Base-by-base conservation (phyloP, 2,888 invertebrate species). In the Leptura quadrifasciata region DNA sequence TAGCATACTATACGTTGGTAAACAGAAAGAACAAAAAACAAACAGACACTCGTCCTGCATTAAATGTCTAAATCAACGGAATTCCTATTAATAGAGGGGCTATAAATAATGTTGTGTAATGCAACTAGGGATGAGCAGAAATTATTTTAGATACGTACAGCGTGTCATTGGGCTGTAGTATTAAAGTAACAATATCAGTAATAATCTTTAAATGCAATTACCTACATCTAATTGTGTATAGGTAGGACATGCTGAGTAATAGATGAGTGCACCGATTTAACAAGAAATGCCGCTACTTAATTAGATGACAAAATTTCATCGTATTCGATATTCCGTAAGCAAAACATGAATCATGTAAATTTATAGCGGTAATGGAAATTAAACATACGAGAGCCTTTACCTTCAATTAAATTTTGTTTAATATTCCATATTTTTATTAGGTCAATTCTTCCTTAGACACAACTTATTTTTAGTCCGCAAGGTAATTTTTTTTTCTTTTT, bases 71-170 rank as follows among this genome's bases (percentile, higher is more conserved):
- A 63, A 63, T 39, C 39, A 63, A 3, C 18, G 21, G 24, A 20
- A 63, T 63, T 39, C 15, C 20, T 63, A 63, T 15, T 63, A 63
- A 61, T 35, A 63, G 27, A 21, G 15, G 63, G 17, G 39, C 35
- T 39, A 60, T 63, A 63, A 63, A 63, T 63, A 63, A 20, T 63
- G 35, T 63, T 63, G 39, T 20, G 20, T 35, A 63, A 63, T 63
- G 39, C 63, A 35, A 10, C 63, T n/a, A 27, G 39, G 24, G 60
- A 27, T 27, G 60, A 31, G 60, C 60, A 24, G 17, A 21, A 35
- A 39, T 61, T 27, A 60, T 21, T n/a, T 60, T 60, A 24, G 15
- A 47, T 47, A 47, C 47, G n/a, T n/a, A 3, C 4, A 47, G 4
- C 15, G n/a, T n/a, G 12, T 47, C 47, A n/a, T 47, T 47, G n/a